Base-by-base conservation (phyloP, 2,888 invertebrate species). In the Drosophila rubida region DNA sequence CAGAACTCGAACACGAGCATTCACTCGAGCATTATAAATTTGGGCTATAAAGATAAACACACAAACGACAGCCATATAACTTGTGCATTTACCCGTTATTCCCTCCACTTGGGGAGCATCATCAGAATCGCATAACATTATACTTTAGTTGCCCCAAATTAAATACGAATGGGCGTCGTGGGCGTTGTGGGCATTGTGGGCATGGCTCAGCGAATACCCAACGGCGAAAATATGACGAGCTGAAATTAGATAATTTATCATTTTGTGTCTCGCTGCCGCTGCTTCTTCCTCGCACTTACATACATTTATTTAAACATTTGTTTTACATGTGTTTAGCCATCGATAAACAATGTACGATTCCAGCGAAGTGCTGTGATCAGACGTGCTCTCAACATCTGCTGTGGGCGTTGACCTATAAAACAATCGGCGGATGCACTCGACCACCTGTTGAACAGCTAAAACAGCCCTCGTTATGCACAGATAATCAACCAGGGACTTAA, bases 331-430 rank as follows among this genome's bases (percentile, higher is more conserved):
- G 53, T 50, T 69, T 30, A 44, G 13, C 6, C 41, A 53, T 19
- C 51, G 41, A 53, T 41, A 41, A 53, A 53, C 51, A 22, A 22
- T 41, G 51, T 30, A 41, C 22, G 30, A 19, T 53, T 53, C 32
- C 30, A 42, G 30, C 30, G 54, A 11, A n/a, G 3, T 11, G 25
- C 25, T 7, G 32, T n/a, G 32, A 32, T 32, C 32, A 32, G 32
- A 32, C n/a, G n/a, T 32, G 32, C 42, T 48, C 41, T 48, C 22
- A 30, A 53, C 53, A 39, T 30, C 11, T 44, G 53, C 48, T 66
- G 58, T 66, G 58, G 67, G 66, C 66, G 67, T 58, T 58, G 67
- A 57, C 66, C 57, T 44, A 58, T 53, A 49, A 67, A 58, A 2
- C 11, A 27, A 42, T 19, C 16, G 7, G 41, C 7, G n/a, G 35